Conservation (phyloP, 2,113 vertebrate species). For the Suncus etruscus region DNA sequence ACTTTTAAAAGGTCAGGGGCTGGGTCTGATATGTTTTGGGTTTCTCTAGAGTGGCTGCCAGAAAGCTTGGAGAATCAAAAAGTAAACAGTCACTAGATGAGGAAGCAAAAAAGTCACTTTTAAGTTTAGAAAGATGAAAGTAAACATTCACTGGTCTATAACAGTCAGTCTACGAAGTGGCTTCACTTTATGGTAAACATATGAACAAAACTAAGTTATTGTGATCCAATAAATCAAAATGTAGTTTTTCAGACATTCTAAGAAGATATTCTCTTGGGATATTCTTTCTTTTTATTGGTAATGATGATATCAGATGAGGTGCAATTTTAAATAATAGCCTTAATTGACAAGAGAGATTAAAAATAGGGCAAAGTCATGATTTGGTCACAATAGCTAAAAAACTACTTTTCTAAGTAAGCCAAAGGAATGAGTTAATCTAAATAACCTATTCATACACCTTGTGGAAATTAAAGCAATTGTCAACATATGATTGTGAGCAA, state of each 20-base stretch:
- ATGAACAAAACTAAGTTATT: conserved; percentile 4
- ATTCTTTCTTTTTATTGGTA: conserved; percentile 24
- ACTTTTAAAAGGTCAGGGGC: not conserved
- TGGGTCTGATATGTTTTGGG: not conserved
- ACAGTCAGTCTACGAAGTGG: not conserved
- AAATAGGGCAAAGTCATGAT: conserved; percentile 43
- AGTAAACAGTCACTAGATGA: not conserved
- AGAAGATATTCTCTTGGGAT: not conserved
- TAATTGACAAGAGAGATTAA: conserved; percentile 20
- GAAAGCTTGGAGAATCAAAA: not conserved
- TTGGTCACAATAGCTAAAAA: not conserved
- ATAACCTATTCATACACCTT: not conserved
- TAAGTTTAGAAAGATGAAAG: not conserved
- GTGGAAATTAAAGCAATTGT: conserved; percentile 25
- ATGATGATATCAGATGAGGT: conserved; percentile 8
- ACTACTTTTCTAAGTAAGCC: not conserved
- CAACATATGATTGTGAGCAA: not conserved
- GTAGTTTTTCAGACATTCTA: conserved; percentile 37
- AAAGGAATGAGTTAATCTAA: conserved; percentile 35
- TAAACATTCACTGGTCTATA: conserved; percentile 2
- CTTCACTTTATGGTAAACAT: conserved; percentile 35
- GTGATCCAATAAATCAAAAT: conserved; percentile 56
- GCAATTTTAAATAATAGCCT: conserved; percentile 47
- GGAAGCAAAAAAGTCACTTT: conserved; percentile 16
- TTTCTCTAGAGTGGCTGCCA: conserved; percentile 30